Evolutionary conservation across 35 echinoderm and acorn worm species (phyloP).

Genomic region (Patiria miniata): DNA sequence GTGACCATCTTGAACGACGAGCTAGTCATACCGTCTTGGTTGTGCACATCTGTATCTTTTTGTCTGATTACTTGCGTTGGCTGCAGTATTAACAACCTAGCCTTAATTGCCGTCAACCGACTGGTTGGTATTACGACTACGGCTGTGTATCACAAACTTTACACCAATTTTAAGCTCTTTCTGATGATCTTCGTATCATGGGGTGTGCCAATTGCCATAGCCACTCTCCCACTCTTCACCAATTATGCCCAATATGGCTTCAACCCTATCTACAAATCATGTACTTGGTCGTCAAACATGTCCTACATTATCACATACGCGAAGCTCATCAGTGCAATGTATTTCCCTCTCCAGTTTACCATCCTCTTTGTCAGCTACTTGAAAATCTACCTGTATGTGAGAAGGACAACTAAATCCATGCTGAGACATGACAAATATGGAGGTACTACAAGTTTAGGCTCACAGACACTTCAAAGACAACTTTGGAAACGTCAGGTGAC

Average conservation of each 20-base stretch:
- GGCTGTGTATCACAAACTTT: conserved; percentile 46
- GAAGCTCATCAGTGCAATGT: background rate
- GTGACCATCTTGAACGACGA: conserved; percentile 38
- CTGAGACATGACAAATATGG: too few relatives aligned
- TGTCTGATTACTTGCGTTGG: conserved; percentile 39
- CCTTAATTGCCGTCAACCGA: conserved; percentile 66
- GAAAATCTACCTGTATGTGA: background rate
- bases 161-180: conserved; percentile 17
- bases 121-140: conserved; percentile 8
- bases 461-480: background rate
- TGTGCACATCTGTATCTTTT: conserved; percentile 38
- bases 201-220: conserved; percentile 36
- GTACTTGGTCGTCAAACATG: conserved; percentile 15
- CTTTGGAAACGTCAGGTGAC: conserved; percentile 37
- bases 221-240: conserved; percentile 28
- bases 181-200: conserved; percentile 51
- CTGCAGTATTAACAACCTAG: conserved; percentile 56
- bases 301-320: background rate
- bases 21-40: conserved; percentile 36
- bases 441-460: too few relatives aligned
- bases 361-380: background rate
- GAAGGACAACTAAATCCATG: background rate
- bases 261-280: conserved; percentile 49
- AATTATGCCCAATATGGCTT: conserved; percentile 51
- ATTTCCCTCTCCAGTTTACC: background rate